Base-by-base conservation (phyloP, 2,797 vertebrate genomes). In the Myiothlypis chrysogaster region DNA sequence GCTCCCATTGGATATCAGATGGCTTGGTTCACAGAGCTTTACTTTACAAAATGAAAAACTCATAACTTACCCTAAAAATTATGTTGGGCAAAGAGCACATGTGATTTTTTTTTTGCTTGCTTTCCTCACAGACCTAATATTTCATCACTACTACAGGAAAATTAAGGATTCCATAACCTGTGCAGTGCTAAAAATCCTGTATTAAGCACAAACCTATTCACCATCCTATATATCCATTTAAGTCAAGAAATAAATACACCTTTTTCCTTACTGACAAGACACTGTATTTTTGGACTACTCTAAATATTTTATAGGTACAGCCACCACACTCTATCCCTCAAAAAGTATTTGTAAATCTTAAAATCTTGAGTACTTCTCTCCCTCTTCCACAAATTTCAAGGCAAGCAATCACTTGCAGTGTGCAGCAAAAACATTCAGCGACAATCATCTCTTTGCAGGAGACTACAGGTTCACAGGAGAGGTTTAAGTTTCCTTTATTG, bases 401-500 rank as follows among this genome's bases (percentile, higher is more conserved):
- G 50, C 8, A 73, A 81, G 69, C 25, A 65, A 75, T 27, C 47
- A 41, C 8, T 86, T 72, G 22, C 22, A 66, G 25, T 10, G 52
- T 2, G 17, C n/a, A 52, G 47, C 37, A 77, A 66, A 89, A 93
- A 41, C 23, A 35, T 8, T 44, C 28, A 47, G n/a, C 0, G 0
- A 72, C 65, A 87, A 69, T 6, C 83, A 59, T 14, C 63, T 71
- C 69, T 63, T 83, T 64, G 41, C 72, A 86, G 56, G 56, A 86
- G 41, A n/a, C 64, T 64, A 24, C 27, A 92, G 68, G 56, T 91
- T 77, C 87, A 89, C 57, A 85, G 39, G 35, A 87, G 52, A 71
- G 39, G 35, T 91, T 89, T 78, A 75, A 68, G 39, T 94, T 93
- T 90, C 90, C n/a, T 88, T 91, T 90, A 77, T 2, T 60, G 72